A percentile compares a stretch with the other conserved stretches of the same genome.
phyloP scores from a whole-genome alignment of 2,113 vertebrate genomes.

The Cyphomyrus plagiostoma region DNA sequence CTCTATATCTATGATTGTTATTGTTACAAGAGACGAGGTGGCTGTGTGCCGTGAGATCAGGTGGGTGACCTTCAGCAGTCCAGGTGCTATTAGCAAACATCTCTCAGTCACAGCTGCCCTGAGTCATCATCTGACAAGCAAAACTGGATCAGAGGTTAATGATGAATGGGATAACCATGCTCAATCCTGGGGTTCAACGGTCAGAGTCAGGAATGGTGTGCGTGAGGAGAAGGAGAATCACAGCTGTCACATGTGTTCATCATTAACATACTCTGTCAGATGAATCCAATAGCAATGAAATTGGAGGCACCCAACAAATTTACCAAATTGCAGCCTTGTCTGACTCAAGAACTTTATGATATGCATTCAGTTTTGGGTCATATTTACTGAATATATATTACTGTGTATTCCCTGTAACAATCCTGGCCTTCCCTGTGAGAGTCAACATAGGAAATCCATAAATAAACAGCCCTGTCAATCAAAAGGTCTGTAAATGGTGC shows the following conservation, averaged over 20 bases:
- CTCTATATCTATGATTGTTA: not conserved
- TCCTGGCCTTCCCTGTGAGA: not conserved
- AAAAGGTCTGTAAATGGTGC: not conserved
- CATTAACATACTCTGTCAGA: not conserved
- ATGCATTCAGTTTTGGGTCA: not conserved
- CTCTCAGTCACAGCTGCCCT: slow-evolving; percentile 47
- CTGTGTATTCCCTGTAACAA: not conserved
- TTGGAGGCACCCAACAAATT: not conserved
- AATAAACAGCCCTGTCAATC: not conserved
- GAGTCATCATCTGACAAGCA: slow-evolving; percentile 48
- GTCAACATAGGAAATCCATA: not conserved
- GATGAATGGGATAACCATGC: not conserved
- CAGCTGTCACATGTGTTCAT: slow-evolving; percentile 11
- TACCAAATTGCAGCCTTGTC: not conserved
- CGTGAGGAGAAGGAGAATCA: slow-evolving; percentile 3
- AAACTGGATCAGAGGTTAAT: slow-evolving; percentile 48
- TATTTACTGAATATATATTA: not conserved
- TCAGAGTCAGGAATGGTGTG: slow-evolving; percentile 43
- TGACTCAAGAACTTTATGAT: not conserved
- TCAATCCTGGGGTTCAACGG: slow-evolving; percentile 36
- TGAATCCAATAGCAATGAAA: not conserved
- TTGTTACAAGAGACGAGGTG: not conserved
- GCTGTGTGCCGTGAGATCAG: not conserved
- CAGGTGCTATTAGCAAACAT: not conserved
- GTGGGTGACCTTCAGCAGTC: not conserved